Evolutionary conservation across 1,140 invertebrate genomes (phyloP), one percentile per base, ranked within the genome.

Genomic region (Ridgeia piscesae): DNA sequence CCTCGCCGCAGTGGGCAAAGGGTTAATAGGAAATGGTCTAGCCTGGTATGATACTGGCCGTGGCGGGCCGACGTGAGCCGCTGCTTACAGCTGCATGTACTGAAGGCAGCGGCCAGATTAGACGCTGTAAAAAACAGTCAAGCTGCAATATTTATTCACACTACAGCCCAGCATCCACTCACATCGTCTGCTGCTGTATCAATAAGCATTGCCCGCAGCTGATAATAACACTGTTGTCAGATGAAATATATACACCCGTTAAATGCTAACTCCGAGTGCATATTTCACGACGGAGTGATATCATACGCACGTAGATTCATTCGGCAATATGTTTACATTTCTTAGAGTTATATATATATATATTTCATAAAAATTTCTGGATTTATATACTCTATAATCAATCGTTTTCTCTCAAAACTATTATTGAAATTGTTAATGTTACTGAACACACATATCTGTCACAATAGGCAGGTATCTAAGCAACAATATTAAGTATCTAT

Each of bases 21-120:
- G 58, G 58, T 77, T 77, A 77, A 77, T 77, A 77, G 58, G 58
- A 77, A 77, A 77, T 77, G 58, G 58, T 77, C 58, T 77, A 77
- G 58, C 58, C 58, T 77, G 58, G 27, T 21, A 31, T 77, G 58
- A 77, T 77, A 77, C 58, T 77, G 58, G 58, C 58, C 58, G 58
- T 2, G 11, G 58, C 58, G 2, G 58, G 42, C 42, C 42, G 42
- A 11, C 42, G n/a, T 42, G 42, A 11, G 58, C 58, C 58, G n/a
- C n/a, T n/a, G n/a, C n/a, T n/a, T n/a, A 31, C 58, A 77, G 58
- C 58, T 77, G 58, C 58, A 77, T 21, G 27, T 77, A 77, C 58
- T 77, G 58, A 77, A 77, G 27, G 58, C 58, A 14, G 58, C 27
- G 58, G 58, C 58, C 58, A 77, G 58, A 77, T 77, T 77, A 77